Evolutionary conservation across 2,797 vertebrate species (phyloP), one percentile per base, ranked within the genome.

Genomic region (Melanotaenia trifasciata): DNA sequence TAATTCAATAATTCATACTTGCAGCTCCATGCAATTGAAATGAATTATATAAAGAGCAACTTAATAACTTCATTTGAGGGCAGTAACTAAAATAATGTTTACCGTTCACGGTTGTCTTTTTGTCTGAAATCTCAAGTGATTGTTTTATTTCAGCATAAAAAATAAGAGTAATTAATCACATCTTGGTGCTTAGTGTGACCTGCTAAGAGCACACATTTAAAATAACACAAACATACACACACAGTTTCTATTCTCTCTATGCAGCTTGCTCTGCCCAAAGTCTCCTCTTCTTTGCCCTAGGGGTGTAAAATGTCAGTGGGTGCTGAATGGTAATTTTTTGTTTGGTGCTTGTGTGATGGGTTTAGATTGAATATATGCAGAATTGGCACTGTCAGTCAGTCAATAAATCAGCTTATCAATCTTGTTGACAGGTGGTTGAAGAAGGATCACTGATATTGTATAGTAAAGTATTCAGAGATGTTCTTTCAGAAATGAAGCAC

Each of bases 1-100:
- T 90, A 90, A 93, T 93, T 92, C 89, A 92, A 90, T 90, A 90
- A 93, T 93, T 92, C 85, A 93, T 81, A 69, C 81, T 76, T 47
- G 58, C 76, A 70, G 67, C 74, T 78, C 65, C 58, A 77, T 82
- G 79, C 83, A 75, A 86, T 92, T 79, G 87, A 87, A 89, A 90
- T 84, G 70, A 80, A 81, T 87, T 88, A 47, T 47, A 16, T 1
- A 45, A 22, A 80, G 79, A 84, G 83, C 83, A 64, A 65, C 71
- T 38, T 83, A 84, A 91, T 89, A 87, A 85, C 63, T 71, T 58
- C 45, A 32, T 53, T 62, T 80, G 79, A 74, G 74, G 75, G 38
- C 66, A 83, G 80, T 84, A 79, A 89, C 87, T 80, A 90, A 86
- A 67, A 47, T 73, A 65, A 47, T 76, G 67, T 90, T 89, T 88